These are phyloP conservation scores for Ryuthela nishihirai DNA, from an alignment of 2,888 invertebrate species.

Conservation along the genomic window DNA sequence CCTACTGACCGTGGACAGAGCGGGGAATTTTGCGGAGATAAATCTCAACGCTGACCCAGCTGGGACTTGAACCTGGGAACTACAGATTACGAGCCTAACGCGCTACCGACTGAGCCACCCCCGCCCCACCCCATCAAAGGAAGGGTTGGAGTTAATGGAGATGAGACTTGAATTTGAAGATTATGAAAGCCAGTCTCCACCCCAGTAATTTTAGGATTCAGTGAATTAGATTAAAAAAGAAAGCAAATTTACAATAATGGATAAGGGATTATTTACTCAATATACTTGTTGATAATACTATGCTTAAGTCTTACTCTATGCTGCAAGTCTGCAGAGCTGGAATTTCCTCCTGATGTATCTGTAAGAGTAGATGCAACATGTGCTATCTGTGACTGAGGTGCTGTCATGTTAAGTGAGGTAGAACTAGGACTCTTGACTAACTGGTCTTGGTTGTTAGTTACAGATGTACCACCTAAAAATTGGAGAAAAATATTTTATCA, in stretches of 20 bases:
- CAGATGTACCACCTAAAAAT: constrained; percentile 29
- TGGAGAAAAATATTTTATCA: too few relatives aligned
- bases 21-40: too few relatives aligned
- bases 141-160: too few relatives aligned
- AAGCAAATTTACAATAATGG: background rate
- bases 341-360: constrained; percentile 22
- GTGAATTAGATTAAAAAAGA: background rate
- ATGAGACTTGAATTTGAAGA: too few relatives aligned
- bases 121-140: too few relatives aligned
- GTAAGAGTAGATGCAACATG: constrained; percentile 16
- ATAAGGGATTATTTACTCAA: background rate
- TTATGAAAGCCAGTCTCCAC: too few relatives aligned
- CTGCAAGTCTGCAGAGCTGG: constrained; percentile 42
- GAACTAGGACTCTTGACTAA: constrained; percentile 44
- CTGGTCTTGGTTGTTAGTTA: constrained; percentile 20
- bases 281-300: background rate
- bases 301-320: constrained; percentile 38
- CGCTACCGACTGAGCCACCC: too few relatives aligned
- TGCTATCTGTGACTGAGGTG: constrained; percentile 18
- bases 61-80: too few relatives aligned
- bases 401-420: constrained; percentile 42
- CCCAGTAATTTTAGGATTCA: too few relatives aligned
- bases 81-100: too few relatives aligned
- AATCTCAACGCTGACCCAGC: too few relatives aligned
- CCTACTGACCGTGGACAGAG: too few relatives aligned